A percentile compares a stretch with the other conserved stretches of the same genome.
Conservation (phyloP, 2,888 invertebrate species). For the Epinotia nisella region DNA sequence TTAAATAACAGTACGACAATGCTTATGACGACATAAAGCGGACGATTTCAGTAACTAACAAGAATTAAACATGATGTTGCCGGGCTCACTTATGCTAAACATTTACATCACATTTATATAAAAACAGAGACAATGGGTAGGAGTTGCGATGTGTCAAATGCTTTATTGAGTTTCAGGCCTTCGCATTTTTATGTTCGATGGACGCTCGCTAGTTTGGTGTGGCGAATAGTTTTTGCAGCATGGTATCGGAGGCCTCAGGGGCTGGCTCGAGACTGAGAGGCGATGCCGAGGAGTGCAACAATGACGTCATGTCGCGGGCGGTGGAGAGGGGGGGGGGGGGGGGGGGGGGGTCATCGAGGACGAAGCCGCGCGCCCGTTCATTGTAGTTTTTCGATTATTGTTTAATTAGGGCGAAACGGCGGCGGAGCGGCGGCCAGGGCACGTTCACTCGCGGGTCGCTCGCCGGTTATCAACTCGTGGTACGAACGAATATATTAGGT, state of each 20-base stretch:
- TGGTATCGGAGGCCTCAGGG: conserved; percentile 3
- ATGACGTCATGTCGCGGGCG: conserved; percentile 67
- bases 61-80: conserved; percentile 33
- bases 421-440: conserved; percentile 82
- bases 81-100: conserved; percentile 8
- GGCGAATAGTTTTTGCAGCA: conserved; percentile 16
- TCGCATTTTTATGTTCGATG: conserved; percentile 10
- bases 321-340: background rate
- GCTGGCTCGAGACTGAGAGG: conserved; percentile 59
- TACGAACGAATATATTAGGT: background rate
- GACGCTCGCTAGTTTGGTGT: conserved; percentile 19
- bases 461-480: conserved; percentile 39
- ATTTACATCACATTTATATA: conserved; percentile 25
- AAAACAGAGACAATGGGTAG: conserved; percentile 21
- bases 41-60: conserved; percentile 21
- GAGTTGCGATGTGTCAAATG: conserved; percentile 14
- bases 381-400: conserved; percentile 85
- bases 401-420: conserved; percentile 85
- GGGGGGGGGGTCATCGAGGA: conserved; percentile 34
- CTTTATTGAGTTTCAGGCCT: conserved; percentile 17
- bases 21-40: conserved; percentile 22
- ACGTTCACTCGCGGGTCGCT: conserved; percentile 69
- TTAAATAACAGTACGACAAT: conserved; percentile 27
- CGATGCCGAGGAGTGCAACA: conserved; percentile 82
- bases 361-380: conserved; percentile 82